Base-by-base conservation (phyloP, 2,797 vertebrate species). In the Echeneis naucrates region DNA sequence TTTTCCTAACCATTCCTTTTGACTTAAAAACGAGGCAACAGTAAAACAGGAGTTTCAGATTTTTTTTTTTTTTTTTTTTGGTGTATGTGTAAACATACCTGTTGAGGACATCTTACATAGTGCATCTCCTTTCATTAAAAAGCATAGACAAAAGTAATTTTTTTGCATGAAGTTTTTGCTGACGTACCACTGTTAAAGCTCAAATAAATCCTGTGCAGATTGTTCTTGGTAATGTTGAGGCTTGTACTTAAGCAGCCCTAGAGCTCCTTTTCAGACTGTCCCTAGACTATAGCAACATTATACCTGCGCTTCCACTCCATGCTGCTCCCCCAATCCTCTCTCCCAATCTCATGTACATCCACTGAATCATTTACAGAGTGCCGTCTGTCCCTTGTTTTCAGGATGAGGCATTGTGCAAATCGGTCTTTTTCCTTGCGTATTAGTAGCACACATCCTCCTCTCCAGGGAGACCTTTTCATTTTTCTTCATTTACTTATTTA, bases 401-500 rank as follows among this genome's bases (percentile, higher is more conserved):
- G 56, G 63, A 82, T 70, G 68, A 71, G 61, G 40, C 48, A n/a
- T 65, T 68, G 76, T 79, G 76, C 63, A 91, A 89, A 91, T 88
- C 26, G 16, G 14, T 75, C 40, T 86, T 69, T 87, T 89, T 87
- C 80, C 63, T 84, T 27, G 47, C 62, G 66, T 88, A 83, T 87
- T 85, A 88, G 74, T 81, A 55, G 75, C 69, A 30, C 24, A 70
- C 27, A 23, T 71, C 68, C 32, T 35, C 48, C 45, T 84, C 89
- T 78, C 88, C 45, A 14, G 80, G 81, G 87, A 90, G 38, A 64
- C 44, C 63, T 76, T 86, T 70, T 86, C 75, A 79, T 89, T 70
- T 85, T 78, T 84, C 75, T 86, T 87, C 82, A 87, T 84, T 75
- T 87, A 80, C 78, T 90, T 92, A 87, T 77, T 82, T 87, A 75